Evolutionary conservation across 2,797 vertebrate species (phyloP), one percentile per base, ranked within the genome.

Genomic region (Amphiprion clarkii): DNA sequence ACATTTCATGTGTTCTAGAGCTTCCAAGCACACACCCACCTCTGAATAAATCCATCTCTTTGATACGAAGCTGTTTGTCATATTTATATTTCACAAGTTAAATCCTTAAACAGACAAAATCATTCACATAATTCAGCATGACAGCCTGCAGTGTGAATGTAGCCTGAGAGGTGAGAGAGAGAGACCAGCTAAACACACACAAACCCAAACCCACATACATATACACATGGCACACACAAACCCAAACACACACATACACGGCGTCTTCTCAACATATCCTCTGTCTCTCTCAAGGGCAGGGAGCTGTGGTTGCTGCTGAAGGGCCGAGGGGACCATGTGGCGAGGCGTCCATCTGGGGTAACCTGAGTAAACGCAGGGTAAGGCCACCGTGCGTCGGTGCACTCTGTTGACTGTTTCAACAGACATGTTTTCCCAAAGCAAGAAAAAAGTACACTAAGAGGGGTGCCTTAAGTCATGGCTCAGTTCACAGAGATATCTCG

Each of bases 361-460:
- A 95, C 91, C 81, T 58, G 94, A 95, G 92, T 87, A 83, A 85
- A 87, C 19, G 84, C 79, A 49, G 92, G 68, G 79, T 84, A 77
- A 87, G 85, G 83, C 90, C 86, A 78, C 83, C 48, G 74, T 79
- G 90, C 84, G 71, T 88, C 57, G 56, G 70, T 79, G 86, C 89
- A 84, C 91, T 90, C 88, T 94, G 93, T 95, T 95, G 93, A 93
- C 93, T 93, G 93, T 93, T 95, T 88, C 88, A 82, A 95, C 94
- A 94, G 89, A 90, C 91, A 81, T 95, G 94, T 95, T 95, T 94
- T 94, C 92, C 91, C 93, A 94, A 95, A 95, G 94, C 94, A 94
- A 82, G 85, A 92, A 87, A 67, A 86, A 82, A 88, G 87, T 90
- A 91, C 90, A 92, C 88, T 87, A 91, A 88, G 86, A 90, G 70